Evolutionary conservation across 2,888 invertebrate genomes (phyloP), one percentile per base, ranked within the genome.

Genomic region (Syrphus vitripennis): DNA sequence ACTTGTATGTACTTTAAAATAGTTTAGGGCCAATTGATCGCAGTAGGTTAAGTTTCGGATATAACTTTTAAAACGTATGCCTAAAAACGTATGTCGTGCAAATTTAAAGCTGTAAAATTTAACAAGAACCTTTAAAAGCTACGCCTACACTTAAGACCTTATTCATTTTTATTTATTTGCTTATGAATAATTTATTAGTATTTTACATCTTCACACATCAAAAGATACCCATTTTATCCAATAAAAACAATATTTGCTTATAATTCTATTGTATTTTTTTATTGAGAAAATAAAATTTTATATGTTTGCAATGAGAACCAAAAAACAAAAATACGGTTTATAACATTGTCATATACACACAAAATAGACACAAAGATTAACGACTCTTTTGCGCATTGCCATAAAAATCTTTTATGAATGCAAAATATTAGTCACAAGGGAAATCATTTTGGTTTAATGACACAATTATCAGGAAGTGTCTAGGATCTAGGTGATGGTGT

Each of bases 131-230:
- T n/a, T n/a, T n/a, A n/a, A n/a, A n/a, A n/a, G n/a, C n/a, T n/a
- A n/a, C n/a, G n/a, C n/a, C n/a, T n/a, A n/a, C n/a, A n/a, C n/a
- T n/a, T n/a, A n/a, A 34, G 12, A 9, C 10, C 24, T 24, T 24
- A 14, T 14, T 50, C 9, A 50, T 2, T 12, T 1, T 12, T 9
- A 12, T 21, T 12, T 48, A 6, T 12, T 24, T 50, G 14, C n/a
- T n/a, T n/a, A 24, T 24, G 24, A 50, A 24, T 50, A 24, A 50
- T 50, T 50, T 5, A 50, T 21, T 14, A 6, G 48, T 24, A 12
- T 37, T 26, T 59, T 45, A 67, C n/a, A n/a, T 77, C 48, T 50
- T 61, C 48, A 37, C 21, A 69, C 57, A 40, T 69, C n/a, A n/a
- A 67, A 57, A 34, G 6, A 6, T 24, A 16, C 37, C 26, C 16